Evolutionary conservation across 2,888 invertebrate species (phyloP).

Genomic region (Limnephilus auricula): DNA sequence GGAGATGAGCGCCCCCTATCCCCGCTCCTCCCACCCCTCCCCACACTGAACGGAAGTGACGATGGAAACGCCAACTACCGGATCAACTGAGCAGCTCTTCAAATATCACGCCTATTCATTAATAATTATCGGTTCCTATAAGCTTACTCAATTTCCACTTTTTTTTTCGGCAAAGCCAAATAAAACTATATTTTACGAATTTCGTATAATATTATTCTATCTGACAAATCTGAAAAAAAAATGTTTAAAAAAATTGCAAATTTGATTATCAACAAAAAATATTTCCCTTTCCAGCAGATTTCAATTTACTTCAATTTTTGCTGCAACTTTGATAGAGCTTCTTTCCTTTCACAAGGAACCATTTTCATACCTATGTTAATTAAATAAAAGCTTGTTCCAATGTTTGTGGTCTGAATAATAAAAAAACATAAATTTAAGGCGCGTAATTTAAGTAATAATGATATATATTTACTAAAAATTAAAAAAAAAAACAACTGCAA

Average conservation of each 20-base stretch:
- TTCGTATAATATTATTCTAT: not conserved
- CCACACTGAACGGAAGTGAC: constrained; percentile 28
- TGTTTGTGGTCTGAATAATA: not conserved
- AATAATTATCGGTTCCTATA: not conserved
- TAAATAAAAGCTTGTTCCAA: not conserved
- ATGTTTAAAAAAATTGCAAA: not conserved
- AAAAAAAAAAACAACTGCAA: not conserved
- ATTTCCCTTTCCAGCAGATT: not conserved
- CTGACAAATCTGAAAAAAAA: not conserved
- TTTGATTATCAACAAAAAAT: not conserved
- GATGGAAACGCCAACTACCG: constrained; percentile 34
- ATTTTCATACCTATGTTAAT: not conserved
- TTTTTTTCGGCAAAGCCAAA: not conserved
- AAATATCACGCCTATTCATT: constrained; percentile 5
- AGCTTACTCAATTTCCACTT: not conserved
- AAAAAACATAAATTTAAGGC: not conserved
- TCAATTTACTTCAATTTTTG: not conserved
- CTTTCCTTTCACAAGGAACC: not conserved
- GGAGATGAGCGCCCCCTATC: constrained; percentile 55
- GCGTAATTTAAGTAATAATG: not conserved
- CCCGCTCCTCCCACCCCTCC: constrained; percentile 15
- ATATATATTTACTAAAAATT: not conserved
- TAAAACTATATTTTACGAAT: not conserved
- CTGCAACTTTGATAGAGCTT: not conserved
- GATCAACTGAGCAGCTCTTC: constrained; percentile 5